These are phyloP conservation scores for Nomada lathburiana DNA, from an alignment of 2,888 invertebrate species.

Conservation along the genomic window DNA sequence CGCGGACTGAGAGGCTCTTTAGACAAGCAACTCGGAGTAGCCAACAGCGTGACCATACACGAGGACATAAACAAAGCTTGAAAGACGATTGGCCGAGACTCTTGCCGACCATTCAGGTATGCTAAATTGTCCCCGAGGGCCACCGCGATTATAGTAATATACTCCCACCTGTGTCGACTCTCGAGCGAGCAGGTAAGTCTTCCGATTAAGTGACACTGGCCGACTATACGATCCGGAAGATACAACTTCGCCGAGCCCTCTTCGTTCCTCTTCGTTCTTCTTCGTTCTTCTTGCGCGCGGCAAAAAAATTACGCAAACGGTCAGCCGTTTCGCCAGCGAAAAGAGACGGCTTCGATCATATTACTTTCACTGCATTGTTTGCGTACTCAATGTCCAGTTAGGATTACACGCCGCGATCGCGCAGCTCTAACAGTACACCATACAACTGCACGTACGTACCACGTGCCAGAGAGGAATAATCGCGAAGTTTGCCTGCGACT, in stretches of 20 bases:
- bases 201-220: too few relatives aligned
- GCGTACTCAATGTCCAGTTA: slow-evolving; percentile 16
- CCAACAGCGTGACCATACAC: slow-evolving; percentile 58
- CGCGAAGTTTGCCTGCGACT: not conserved
- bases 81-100: slow-evolving; percentile 69
- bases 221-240: too few relatives aligned
- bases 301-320: not conserved
- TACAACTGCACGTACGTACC: not conserved
- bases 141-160: not conserved
- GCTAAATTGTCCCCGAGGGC: slow-evolving; percentile 21
- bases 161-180: too few relatives aligned
- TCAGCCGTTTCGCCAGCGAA: not conserved
- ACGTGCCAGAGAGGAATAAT: slow-evolving; percentile 22
- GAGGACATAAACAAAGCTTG: slow-evolving; percentile 64
- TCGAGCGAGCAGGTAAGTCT: too few relatives aligned
- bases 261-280: too few relatives aligned
- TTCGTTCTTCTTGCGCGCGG: too few relatives aligned
- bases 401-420: not conserved
- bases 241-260: too few relatives aligned
- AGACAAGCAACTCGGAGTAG: slow-evolving; percentile 51
- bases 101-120: slow-evolving; percentile 67
- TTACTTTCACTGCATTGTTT: slow-evolving; percentile 60
- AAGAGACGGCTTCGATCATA: not conserved
- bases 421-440: not conserved
- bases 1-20: slow-evolving; percentile 62